Evolutionary conservation across 64 coral and sea anemone species (phyloP).

Genomic region (Stylophora pistillata): DNA sequence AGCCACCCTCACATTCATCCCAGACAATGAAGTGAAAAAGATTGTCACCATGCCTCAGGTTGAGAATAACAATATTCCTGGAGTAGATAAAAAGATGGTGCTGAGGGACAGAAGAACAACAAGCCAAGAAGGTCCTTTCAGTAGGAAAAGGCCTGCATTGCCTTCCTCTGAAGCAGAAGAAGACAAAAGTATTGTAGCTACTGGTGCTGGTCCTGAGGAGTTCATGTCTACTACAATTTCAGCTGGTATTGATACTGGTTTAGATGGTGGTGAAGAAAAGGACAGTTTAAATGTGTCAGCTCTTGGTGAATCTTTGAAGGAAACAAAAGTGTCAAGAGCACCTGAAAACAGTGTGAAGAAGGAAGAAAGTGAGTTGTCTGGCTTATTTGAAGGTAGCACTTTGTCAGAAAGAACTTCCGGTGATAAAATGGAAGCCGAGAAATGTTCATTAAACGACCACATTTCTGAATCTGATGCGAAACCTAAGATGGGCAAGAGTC

Average conservation of each 20-base stretch:
- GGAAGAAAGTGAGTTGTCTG: background rate
- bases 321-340: background rate
- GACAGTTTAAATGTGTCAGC: background rate
- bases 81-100: conserved; percentile 13
- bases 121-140: conserved; percentile 10
- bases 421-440: background rate
- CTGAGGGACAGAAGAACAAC: conserved; percentile 11
- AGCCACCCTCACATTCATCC: conserved; percentile 56
- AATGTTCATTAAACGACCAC: background rate
- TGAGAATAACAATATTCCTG: conserved; percentile 1
- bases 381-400: background rate
- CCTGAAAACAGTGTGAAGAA: background rate
- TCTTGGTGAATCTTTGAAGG: background rate
- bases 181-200: background rate
- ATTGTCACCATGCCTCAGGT: conserved; percentile 41
- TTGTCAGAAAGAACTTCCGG: background rate
- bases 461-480: background rate
- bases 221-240: background rate
- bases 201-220: background rate
- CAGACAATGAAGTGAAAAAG: conserved; percentile 56
- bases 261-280: background rate
- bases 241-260: background rate
- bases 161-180: background rate
- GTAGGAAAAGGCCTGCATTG: background rate
- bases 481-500: background rate